Evolutionary conservation across 2,888 invertebrate species (phyloP).

Genomic region (Tetanocera ferruginea): DNA sequence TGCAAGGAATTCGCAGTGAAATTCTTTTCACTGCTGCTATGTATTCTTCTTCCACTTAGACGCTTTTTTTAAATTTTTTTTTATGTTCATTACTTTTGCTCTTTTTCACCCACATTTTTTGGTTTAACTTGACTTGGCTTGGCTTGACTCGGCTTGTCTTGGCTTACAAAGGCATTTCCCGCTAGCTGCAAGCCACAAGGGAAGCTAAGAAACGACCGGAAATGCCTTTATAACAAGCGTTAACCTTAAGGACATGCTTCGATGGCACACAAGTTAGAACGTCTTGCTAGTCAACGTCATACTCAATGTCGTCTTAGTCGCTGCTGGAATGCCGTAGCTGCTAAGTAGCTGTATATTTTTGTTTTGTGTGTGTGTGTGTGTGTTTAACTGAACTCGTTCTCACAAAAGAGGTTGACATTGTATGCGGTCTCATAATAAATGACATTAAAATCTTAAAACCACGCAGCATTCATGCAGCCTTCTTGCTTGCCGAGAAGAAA

Average conservation of each 20-base stretch:
- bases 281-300: not conserved
- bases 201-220: not conserved
- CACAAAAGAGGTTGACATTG: too few species aligned
- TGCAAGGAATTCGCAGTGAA: not conserved
- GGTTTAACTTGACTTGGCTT: too few species aligned
- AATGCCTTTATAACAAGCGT: slow-evolving; percentile 23
- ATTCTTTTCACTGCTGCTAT: not conserved
- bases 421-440: too few species aligned
- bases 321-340: too few species aligned
- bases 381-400: too few species aligned
- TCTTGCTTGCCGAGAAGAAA: too few species aligned
- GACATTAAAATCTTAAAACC: too few species aligned
- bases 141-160: too few species aligned
- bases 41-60: not conserved
- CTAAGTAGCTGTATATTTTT: too few species aligned
- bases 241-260: not conserved
- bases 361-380: too few species aligned
- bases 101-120: not conserved
- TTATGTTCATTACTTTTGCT: not conserved
- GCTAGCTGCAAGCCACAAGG: not conserved
- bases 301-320: too few species aligned
- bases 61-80: not conserved
- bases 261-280: not conserved
- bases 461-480: too few species aligned
- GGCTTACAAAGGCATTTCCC: slow-evolving; percentile 2